phyloP scores from a whole-genome alignment of 2,113 vertebrate genomes.

The Microcebus griseorufus region DNA sequence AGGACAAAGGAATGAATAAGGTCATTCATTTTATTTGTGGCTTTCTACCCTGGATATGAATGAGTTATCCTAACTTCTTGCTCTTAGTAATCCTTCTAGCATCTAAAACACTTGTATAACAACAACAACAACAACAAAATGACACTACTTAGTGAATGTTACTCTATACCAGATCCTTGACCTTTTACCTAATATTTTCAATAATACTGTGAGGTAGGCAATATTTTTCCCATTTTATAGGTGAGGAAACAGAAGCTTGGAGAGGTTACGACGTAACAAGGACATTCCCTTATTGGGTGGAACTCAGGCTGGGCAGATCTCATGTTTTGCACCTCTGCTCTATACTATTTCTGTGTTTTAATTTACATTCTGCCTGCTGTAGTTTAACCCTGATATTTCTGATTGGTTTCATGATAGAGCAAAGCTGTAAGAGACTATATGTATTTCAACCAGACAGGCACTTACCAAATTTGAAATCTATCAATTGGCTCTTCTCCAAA shows the following conservation, averaged over 20 bases:
- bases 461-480: slow-evolving; percentile 18
- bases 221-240: background rate
- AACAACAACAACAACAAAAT: background rate
- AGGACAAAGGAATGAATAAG: slow-evolving; percentile 7
- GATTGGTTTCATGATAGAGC: background rate
- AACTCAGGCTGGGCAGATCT: background rate
- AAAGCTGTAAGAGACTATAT: background rate
- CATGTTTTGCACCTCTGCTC: background rate
- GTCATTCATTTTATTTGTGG: background rate
- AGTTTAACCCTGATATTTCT: slow-evolving; percentile 7
- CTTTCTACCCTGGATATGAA: background rate
- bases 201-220: background rate
- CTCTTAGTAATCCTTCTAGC: background rate
- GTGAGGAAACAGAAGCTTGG: background rate
- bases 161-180: background rate
- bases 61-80: background rate
- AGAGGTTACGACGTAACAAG: background rate
- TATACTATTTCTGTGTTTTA: background rate
- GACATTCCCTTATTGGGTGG: background rate
- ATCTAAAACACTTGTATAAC: background rate
- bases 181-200: background rate
- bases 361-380: background rate
- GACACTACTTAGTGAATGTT: background rate
- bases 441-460: background rate
- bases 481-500: background rate